A percentile compares a stretch with the other conserved stretches of the same genome.
Conservation (phyloP, 2,113 vertebrate genomes). For the Macrotis lagotis region DNA sequence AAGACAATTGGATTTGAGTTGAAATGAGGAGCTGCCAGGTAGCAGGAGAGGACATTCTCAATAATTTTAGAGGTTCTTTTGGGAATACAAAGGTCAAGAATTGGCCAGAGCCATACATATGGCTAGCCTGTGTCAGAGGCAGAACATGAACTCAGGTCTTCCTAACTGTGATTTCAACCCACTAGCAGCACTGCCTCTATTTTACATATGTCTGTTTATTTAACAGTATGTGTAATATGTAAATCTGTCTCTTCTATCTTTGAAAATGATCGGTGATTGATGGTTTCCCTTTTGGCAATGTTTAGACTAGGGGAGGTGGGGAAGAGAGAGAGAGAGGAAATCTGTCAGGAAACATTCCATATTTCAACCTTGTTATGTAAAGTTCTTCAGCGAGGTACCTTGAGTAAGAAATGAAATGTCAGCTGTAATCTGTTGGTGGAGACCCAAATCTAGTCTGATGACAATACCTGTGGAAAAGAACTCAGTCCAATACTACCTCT, state of each 20-base stretch:
- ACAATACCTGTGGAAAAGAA: too few species aligned
- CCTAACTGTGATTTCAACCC: not conserved
- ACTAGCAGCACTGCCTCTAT: not conserved
- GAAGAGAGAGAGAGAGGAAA: not conserved
- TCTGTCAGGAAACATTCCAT: not conserved
- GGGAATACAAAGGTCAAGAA: too few species aligned
- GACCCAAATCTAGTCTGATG: not conserved
- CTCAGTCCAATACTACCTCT: not conserved
- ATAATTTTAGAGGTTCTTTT: not conserved
- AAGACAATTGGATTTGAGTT: not conserved
- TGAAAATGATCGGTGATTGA: not conserved
- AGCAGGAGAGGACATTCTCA: not conserved
- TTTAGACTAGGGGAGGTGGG: not conserved
- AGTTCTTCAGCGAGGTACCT: not conserved
- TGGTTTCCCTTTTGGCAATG: not conserved
- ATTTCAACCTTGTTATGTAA: rapidly evolving
- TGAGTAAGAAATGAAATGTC: not conserved
- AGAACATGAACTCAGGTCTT: not conserved
- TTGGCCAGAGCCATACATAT: not conserved
- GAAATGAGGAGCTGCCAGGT: not conserved
- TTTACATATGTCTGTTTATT: not conserved
- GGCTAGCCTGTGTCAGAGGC: not conserved
- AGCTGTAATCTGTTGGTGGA: not conserved
- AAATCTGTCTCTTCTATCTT: not conserved
- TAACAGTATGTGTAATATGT: not conserved